Base-by-base conservation (phyloP, 2,888 invertebrate genomes). In the Lutraria lutraria region DNA sequence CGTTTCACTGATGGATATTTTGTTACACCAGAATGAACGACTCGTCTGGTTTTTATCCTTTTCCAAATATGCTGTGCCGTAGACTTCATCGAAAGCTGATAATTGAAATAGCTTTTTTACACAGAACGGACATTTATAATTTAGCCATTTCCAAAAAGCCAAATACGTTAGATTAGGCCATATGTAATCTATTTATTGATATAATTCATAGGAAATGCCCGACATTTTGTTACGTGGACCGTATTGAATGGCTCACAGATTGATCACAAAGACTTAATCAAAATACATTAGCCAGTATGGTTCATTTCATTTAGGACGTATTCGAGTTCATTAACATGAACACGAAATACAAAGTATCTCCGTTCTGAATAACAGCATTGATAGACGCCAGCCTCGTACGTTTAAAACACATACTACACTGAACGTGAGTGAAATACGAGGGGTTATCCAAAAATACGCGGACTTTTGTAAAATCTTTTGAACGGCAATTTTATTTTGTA, bases 41-140 rank as follows among this genome's bases (percentile, higher is more conserved):
- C 76, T 16, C 16, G 76, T 31, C 76, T 63, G 13, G 76, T 16
- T 76, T 76, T 76, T 76, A 76, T 76, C 76, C 63, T 15, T 34
- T 76, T 34, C 29, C 34, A 31, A 31, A 76, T 31, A 34, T 76
- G 76, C 34, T 76, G 15, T 76, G 16, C 31, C 0, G 76, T 21
- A 31, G 76, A 76, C 76, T 34, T 76, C 29, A 76, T 16, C 19
- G 25, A 34, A 76, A 25, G 76, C 76, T 31, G 76, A 76, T 76
- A 76, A 76, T 76, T 34, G 76, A 34, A 76, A 76, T 34, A 76
- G 76, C 31, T n/a, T 76, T 76, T 25, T 76, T 76, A 19, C 76
- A 2, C 76, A 12, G 34, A 6, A 34, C 34, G 25, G 15, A 13
- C 34, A 76, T 76, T 76, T 76, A 76, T 31, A 76, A 34, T 6